Evolutionary conservation across 2,888 invertebrate genomes (phyloP).

Genomic region (Lymantria dispar): DNA sequence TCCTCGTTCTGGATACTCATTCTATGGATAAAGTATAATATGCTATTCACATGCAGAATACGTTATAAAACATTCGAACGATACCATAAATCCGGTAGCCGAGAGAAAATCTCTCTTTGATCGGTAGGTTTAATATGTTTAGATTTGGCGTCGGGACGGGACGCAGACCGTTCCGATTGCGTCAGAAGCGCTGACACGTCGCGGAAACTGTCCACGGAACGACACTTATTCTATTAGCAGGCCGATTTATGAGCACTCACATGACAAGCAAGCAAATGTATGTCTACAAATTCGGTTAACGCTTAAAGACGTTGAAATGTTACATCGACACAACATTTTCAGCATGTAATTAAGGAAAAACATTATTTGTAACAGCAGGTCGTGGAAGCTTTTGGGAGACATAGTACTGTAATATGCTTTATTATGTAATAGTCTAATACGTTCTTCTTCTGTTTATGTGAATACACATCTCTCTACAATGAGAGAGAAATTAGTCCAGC

Average conservation of each 20-base stretch:
- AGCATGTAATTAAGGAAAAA: slow-evolving; percentile 12
- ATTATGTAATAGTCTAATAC: neutral
- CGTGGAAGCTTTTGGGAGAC: neutral
- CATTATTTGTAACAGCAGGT: slow-evolving; percentile 12
- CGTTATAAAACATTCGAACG: slow-evolving; percentile 19
- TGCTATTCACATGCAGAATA: too few species aligned
- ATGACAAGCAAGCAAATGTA: slow-evolving; percentile 51
- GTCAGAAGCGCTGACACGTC: slow-evolving; percentile 61
- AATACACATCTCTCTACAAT: too few species aligned
- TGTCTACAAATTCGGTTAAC: slow-evolving; percentile 46
- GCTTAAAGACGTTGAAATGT: slow-evolving; percentile 45
- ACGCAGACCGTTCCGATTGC: slow-evolving; percentile 62
- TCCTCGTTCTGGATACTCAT: too few species aligned
- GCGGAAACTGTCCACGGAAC: slow-evolving; percentile 54
- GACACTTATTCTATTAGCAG: slow-evolving; percentile 62
- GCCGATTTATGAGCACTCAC: slow-evolving; percentile 53
- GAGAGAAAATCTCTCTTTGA: slow-evolving; percentile 68
- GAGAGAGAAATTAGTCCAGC: too few species aligned
- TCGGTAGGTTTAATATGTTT: slow-evolving; percentile 72
- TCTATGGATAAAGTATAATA: too few species aligned
- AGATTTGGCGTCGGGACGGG: slow-evolving; percentile 65
- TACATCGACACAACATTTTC: slow-evolving; percentile 23
- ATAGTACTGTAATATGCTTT: neutral
- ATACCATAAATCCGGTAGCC: slow-evolving; percentile 51
- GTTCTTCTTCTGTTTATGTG: too few species aligned